Base-by-base conservation (phyloP, 2,888 invertebrate species). In the Aporophyla lueneburgensis region DNA sequence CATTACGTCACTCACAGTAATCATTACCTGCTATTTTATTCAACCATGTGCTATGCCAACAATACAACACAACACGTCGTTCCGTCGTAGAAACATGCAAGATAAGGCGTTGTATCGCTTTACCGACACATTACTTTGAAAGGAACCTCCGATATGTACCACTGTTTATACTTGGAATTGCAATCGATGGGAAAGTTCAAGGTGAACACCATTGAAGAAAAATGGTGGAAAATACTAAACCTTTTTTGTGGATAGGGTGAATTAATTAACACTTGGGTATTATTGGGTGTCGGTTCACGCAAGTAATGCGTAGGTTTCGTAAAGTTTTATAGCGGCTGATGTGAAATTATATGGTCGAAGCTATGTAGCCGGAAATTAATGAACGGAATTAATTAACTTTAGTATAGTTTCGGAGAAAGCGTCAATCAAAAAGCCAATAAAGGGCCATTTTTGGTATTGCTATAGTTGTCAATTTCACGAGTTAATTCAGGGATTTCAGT, bases 141-240 rank as follows among this genome's bases (percentile, higher is more conserved):
- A 85, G 78, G 76, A 85, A 82, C 74, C 69, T 80, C 65, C 71
- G 81, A 86, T 84, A 81, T 86, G 62, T 82, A 72, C 83, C 65
- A 83, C 81, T 84, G 40, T 61, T 77, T 69, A 43, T 88, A 86
- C 83, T 71, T 70, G 75, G 88, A 89, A 87, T 83, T 86, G 83
- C 88, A 91, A 91, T 90, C 90, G 87, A 90, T 91, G 79, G 46
- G 12, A 79, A 84, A 87, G 89, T 87, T 91, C 91, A 91, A 91
- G 91, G 91, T 80, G 68, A 86, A 67, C 54, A 65, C 78, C 71
- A 83, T 83, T 89, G 74, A 81, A 78, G 76, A 84, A 88, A 83
- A 84, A 74, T 71, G 33, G 72, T 72, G 67, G 75, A 84, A 83
- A 81, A 75, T 79, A 59, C 53, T 72, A 58, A 54, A 54, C 66